phyloP scores from a whole-genome alignment of 2,797 vertebrate genomes.

The Cuculus canorus region DNA sequence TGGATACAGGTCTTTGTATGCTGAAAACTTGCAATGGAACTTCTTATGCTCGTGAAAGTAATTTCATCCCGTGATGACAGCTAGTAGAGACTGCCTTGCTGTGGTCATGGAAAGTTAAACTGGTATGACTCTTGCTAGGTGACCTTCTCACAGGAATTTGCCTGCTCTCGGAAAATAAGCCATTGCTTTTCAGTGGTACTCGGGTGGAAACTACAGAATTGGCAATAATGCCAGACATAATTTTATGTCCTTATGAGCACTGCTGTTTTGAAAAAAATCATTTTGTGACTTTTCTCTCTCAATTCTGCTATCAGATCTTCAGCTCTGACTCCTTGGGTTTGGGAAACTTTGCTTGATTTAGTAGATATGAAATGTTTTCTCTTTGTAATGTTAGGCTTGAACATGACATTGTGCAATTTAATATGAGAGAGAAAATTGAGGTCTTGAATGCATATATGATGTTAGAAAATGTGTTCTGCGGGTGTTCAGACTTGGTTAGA shows the following conservation, averaged over 20 bases:
- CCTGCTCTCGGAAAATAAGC: background rate
- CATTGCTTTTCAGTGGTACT: background rate
- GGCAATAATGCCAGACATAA: background rate
- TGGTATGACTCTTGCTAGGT: background rate
- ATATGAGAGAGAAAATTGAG: background rate
- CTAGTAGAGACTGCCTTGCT: background rate
- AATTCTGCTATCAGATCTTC: background rate
- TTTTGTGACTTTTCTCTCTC: background rate
- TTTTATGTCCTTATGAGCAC: background rate
- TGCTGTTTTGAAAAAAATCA: background rate
- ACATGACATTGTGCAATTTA: background rate
- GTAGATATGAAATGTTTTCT: background rate
- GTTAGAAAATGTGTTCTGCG: background rate
- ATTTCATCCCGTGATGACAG: conserved; percentile 55
- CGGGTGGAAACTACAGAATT: background rate
- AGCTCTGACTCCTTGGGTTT: background rate
- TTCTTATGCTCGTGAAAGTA: conserved; percentile 11
- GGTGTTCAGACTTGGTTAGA: background rate
- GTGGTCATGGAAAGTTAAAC: conserved; percentile 22
- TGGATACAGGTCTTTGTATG: background rate
- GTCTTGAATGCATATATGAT: background rate
- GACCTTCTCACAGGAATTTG: conserved; percentile 1
- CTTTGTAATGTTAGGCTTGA: background rate
- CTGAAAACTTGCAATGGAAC: background rate
- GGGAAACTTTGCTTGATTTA: background rate